These are phyloP conservation scores for Andrena bucephala DNA, from an alignment of 2,888 invertebrate genomes.

Conservation along the genomic window DNA sequence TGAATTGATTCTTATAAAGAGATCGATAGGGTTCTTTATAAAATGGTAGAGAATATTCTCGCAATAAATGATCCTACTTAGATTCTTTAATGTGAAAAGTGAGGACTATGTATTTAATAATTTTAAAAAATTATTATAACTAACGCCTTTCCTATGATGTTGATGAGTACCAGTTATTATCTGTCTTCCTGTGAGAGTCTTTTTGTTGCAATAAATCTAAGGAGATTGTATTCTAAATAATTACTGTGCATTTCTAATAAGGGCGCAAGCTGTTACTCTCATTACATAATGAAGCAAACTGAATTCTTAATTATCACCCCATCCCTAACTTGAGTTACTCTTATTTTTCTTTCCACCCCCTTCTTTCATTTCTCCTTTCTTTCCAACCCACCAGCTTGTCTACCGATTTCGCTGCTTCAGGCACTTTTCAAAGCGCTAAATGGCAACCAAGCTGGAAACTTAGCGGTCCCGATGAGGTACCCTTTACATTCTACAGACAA, in stretches of 20 bases:
- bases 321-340: slow-evolving; percentile 13
- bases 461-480: slow-evolving; percentile 60
- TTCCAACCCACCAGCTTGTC: slow-evolving; percentile 45
- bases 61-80: no score
- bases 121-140: no score
- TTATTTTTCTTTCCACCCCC: slow-evolving; percentile 44
- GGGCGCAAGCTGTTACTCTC: slow-evolving; percentile 38
- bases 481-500: slow-evolving; percentile 45
- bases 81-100: no score
- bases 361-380: slow-evolving; percentile 26
- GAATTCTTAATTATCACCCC: slow-evolving; percentile 23
- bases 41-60: no score
- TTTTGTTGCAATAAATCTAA: neutral
- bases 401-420: slow-evolving; percentile 42
- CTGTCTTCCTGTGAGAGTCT: neutral
- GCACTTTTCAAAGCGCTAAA: slow-evolving; percentile 70
- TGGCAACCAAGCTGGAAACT: slow-evolving; percentile 70
- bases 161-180: neutral
- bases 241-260: slow-evolving; percentile 32
- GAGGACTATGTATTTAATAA: no score
- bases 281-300: slow-evolving; percentile 35
- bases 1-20: no score
- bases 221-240: slow-evolving; percentile 4
- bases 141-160: no score
- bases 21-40: no score